Evolutionary conservation across 2,797 vertebrate species (phyloP), one percentile per base, ranked within the genome.

Genomic region (Amblyraja radiata): DNA sequence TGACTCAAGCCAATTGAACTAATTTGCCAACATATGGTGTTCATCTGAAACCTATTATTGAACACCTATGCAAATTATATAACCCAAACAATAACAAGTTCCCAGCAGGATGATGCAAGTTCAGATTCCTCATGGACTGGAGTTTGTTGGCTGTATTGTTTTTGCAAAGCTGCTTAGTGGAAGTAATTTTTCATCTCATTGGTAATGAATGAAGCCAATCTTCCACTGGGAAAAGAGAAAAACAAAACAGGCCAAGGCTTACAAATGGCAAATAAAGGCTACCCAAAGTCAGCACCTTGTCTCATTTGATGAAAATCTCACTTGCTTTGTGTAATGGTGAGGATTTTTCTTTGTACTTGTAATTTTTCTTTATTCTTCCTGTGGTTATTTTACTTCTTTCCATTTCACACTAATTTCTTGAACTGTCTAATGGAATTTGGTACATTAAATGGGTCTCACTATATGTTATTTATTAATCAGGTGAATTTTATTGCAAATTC

Each of bases 1-100:
- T 88, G 61, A 68, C 61, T 65, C 61, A 68, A 68, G 84, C 14
- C 61, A 88, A 86, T 36, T 68, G 5, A 65, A 65, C n/a, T 61
- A 1, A 63, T 65, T 88, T 88, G n/a, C 63, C n/a, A 88, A 65
- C 63, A 65, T 88, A 36, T 36, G 14, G n/a, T 88, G 61, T 65
- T 68, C 61, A 88, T 88, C 84, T 88, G 88, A 88, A 88, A 88
- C 63, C 6, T 68, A 88, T 68, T 36, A 88, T 36, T 88, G 61
- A 88, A 68, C 61, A 68, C 16, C 84, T 36, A 36, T 88, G 61
- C 84, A 88, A 63, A 88, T 65, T 68, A 65, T 18, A 58, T 58
- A 54, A 23, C 6, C 54, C 54, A 58, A 83, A 58, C 46, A 68
- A 65, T 21, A 65, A n/a, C n/a, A 78, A 36, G 11, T 65, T 65